Evolutionary conservation across 2,113 vertebrate genomes (phyloP), one percentile per base, ranked within the genome.

Genomic region (Todiramphus saurophagus): DNA sequence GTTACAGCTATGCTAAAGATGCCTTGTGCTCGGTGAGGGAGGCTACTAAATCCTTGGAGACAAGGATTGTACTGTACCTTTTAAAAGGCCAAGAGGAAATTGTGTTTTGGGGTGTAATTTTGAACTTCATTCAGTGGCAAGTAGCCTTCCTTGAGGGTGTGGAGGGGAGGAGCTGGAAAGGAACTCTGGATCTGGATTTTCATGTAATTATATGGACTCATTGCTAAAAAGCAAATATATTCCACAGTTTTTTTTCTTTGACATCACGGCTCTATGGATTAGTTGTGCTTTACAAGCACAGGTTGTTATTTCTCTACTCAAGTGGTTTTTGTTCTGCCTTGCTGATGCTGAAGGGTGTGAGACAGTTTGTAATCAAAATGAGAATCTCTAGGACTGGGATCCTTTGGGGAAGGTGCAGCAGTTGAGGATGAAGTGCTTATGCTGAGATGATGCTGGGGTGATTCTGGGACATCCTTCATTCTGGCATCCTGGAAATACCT

Each of bases 91-190:
- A 2, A 51, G 70, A 78, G 59, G 75, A 94, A 80, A 85, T 33
- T 24, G 53, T 89, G 4, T 94, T 91, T 92, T 39, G 51, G 69
- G 73, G 68, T 67, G 46, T 39, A 35, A 74, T 85, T 73, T n/a
- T 74, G 78, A 77, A 51, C 5, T 80, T 75, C 8, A 13, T 62
- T 86, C 60, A 7, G 33, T 67, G 89, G 64, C 60, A 79, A 68
- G 43, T 8, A 10, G 64, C 14, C 20, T 93, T 83, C 63, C 46
- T 11, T 53, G 70, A 85, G 63, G 75, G 33, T 39, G 75, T 28
- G 87, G 67, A 78, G n/a, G 21, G 62, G 53, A 90, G 51, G 83
- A 93, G 66, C 17, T 90, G 92, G 73, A 82, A 51, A 80, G 14
- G 39, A 94, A 33, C 2, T 0, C 12, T 72, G 67, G 62, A 4